Evolutionary conservation across 2,888 invertebrate species (phyloP).

Genomic region (Pachymerium ferrugineum): DNA sequence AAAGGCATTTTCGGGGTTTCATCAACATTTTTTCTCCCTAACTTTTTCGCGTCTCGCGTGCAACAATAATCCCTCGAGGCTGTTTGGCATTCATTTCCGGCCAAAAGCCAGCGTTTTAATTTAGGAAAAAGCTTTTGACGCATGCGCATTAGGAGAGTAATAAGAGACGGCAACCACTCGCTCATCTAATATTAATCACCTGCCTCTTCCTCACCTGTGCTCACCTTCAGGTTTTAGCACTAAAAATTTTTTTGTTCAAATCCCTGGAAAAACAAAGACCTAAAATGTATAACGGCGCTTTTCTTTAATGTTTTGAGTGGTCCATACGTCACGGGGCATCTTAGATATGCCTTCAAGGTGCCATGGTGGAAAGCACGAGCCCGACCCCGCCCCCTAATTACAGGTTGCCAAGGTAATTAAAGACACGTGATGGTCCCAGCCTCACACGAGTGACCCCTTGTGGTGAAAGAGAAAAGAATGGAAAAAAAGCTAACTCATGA

Average conservation of each 20-base stretch:
- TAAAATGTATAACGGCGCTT: not conserved
- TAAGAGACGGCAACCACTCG: slow-evolving; percentile 2
- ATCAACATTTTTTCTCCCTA: not conserved
- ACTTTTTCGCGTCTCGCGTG: not conserved
- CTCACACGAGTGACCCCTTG: slow-evolving; percentile 5
- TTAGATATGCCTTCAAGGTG: not conserved
- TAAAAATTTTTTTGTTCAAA: not conserved
- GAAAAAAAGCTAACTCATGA: not conserved
- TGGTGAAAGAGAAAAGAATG: not conserved
- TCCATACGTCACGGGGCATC: not conserved
- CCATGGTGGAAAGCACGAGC: not conserved
- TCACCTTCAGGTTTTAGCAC: not conserved
- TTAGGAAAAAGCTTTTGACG: slow-evolving; percentile 1
- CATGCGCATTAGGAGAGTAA: slow-evolving; percentile 10
- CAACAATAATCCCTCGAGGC: not conserved
- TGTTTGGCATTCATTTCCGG: slow-evolving; percentile 17
- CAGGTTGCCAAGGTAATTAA: not conserved
- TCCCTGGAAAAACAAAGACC: not conserved
- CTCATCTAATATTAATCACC: slow-evolving; percentile 16
- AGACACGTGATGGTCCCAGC: not conserved
- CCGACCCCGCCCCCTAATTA: not conserved
- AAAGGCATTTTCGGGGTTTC: not conserved
- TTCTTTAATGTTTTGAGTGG: not conserved
- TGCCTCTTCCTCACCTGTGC: not conserved
- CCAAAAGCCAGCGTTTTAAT: slow-evolving; percentile 11